Percentiles rank a stretch among this genome's conserved stretches.
Evolutionary conservation across 2,113 vertebrate genomes (phyloP).

Genomic region (Engraulis encrasicolus): DNA sequence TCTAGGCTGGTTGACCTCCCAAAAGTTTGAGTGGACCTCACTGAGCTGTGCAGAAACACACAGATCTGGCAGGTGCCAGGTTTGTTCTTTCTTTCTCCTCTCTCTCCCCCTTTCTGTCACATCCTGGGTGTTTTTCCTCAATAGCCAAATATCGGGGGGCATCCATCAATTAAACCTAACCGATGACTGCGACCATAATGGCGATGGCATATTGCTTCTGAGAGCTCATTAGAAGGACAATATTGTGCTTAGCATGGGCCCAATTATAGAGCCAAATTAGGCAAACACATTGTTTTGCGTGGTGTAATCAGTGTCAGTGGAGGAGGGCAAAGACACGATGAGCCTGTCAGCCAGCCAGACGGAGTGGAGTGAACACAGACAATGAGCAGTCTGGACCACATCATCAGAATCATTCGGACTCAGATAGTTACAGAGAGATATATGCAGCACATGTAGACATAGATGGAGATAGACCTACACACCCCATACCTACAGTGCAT

Average conservation of each 20-base stretch:
- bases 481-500: no score
- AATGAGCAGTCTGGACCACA: conserved; percentile 59
- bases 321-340: conserved; percentile 50
- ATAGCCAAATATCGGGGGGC: conserved; percentile 47
- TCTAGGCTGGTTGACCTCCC: no score
- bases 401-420: no score
- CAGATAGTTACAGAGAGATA: no score
- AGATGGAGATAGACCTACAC: no score
- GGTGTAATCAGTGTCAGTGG: conserved; percentile 63
- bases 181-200: conserved; percentile 59
- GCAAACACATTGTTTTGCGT: conserved; percentile 68
- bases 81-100: conserved; percentile 41
- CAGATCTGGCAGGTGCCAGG: no score
- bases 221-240: conserved; percentile 65
- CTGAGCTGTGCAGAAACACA: no score
- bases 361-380: conserved; percentile 66
- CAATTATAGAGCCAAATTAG: conserved; percentile 60
- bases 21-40: no score
- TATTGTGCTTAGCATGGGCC: conserved; percentile 68
- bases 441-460: no score
- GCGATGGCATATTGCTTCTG: conserved; percentile 66
- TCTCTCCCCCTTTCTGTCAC: conserved; percentile 4
- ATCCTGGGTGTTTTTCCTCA: conserved; percentile 28
- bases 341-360: conserved; percentile 46
- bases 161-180: conserved; percentile 60